Conservation (phyloP, 2,113 vertebrate genomes). For the Pseudorectes ferrugineus region DNA sequence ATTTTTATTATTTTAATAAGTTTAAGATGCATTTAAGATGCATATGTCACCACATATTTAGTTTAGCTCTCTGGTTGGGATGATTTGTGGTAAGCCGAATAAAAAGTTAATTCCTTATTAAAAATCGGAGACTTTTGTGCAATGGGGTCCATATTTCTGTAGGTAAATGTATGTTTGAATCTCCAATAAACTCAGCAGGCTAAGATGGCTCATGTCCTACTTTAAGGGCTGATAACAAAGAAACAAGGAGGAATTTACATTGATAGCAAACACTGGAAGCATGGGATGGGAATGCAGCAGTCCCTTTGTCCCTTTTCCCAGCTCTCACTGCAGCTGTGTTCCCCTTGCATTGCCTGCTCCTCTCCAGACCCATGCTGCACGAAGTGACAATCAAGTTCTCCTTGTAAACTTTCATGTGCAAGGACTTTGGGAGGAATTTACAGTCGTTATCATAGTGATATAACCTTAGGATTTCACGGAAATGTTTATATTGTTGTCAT, state of each 20-base stretch:
- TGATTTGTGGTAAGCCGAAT: neutral
- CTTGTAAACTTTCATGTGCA: neutral
- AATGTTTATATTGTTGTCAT: neutral
- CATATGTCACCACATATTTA: neutral
- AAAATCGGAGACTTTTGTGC: neutral
- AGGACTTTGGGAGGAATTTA: neutral
- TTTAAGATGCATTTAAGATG: neutral
- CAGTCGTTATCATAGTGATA: neutral
- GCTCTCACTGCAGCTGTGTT: neutral
- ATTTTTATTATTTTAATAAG: neutral
- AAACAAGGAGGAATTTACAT: neutral
- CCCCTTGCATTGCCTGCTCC: neutral
- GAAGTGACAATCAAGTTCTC: neutral
- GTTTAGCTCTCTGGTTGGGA: neutral
- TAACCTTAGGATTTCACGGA: neutral
- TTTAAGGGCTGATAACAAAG: neutral
- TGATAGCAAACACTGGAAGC: neutral
- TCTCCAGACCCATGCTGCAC: rapidly evolving
- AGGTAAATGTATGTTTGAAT: neutral
- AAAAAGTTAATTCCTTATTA: neutral
- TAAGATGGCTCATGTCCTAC: neutral
- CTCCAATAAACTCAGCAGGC: neutral
- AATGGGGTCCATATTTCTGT: neutral
- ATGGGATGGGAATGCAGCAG: neutral
- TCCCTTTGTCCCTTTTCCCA: neutral